Conservation (phyloP, 2,888 invertebrate genomes). For the Cerceris rybyensis region DNA sequence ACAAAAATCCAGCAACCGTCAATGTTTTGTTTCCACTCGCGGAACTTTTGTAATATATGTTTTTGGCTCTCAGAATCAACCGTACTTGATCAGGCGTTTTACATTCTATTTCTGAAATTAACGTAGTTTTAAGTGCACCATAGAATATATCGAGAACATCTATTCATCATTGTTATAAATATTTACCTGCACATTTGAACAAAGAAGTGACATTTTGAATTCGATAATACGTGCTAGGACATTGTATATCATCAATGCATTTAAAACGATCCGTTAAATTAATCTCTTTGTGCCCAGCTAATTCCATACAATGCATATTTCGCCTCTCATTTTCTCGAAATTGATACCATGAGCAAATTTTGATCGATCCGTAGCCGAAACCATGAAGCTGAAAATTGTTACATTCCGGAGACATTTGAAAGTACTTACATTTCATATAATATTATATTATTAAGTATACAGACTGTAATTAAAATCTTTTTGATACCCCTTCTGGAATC, state of each 20-base stretch:
- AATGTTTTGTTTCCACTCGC: conserved; percentile 8
- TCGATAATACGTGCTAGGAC: conserved; percentile 67
- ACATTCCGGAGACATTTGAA: neutral
- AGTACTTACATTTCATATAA: neutral
- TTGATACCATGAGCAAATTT: conserved; percentile 71
- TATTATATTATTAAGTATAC: conserved; percentile 18
- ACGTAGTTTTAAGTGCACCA: neutral
- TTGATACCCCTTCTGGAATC: conserved; percentile 66
- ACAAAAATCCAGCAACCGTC: conserved; percentile 9
- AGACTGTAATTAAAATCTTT: conserved; percentile 65
- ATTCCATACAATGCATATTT: conserved; percentile 57
- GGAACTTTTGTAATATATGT: conserved; percentile 47
- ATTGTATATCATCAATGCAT: conserved; percentile 54
- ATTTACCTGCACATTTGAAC: conserved; percentile 85
- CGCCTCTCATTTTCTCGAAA: conserved; percentile 10
- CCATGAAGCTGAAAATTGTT: conserved; percentile 61
- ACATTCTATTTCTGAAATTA: conserved; percentile 86
- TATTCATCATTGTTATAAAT: neutral
- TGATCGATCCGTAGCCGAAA: conserved; percentile 72
- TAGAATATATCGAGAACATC: neutral
- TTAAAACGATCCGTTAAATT: conserved; percentile 57
- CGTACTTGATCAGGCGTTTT: conserved; percentile 87
- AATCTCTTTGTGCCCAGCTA: conserved; percentile 66
- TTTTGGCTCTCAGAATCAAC: conserved; percentile 66
- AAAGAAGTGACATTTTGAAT: conserved; percentile 75